Evolutionary conservation across 2,797 vertebrate genomes (phyloP).

Genomic region (Enteromius treurensis): DNA sequence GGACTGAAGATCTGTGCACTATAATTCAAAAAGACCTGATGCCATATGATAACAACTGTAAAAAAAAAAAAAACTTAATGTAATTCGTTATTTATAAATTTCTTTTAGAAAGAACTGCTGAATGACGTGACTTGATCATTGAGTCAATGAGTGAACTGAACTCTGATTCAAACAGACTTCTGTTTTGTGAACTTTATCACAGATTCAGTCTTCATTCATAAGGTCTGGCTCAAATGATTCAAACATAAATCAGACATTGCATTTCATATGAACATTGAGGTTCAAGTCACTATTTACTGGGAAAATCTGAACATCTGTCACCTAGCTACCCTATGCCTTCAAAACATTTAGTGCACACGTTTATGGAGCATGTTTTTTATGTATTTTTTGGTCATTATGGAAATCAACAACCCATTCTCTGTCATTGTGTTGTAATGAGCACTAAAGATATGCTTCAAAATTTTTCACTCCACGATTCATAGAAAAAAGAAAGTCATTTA

Average conservation of each 20-base stretch:
- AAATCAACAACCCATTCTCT: neutral
- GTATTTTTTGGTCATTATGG: neutral
- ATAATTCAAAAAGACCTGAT: neutral
- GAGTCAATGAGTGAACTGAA: neutral
- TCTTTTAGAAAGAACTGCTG: neutral
- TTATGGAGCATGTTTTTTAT: neutral
- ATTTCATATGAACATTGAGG: neutral
- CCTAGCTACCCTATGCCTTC: neutral
- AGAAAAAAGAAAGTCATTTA: neutral
- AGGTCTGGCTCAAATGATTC: neutral
- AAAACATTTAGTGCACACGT: neutral
- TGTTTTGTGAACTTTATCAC: neutral
- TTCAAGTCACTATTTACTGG: too few species aligned
- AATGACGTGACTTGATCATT: neutral
- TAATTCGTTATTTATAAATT: neutral
- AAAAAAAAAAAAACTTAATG: neutral
- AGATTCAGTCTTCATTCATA: neutral
- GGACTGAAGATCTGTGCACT: neutral
- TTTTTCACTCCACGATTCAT: neutral
- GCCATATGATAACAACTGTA: neutral
- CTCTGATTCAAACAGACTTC: slow-evolving; percentile 11
- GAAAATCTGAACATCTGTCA: neutral
- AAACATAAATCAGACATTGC: neutral
- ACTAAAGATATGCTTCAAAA: neutral
- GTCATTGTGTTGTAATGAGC: neutral